Percentiles rank a stretch among this genome's conserved stretches.
Evolutionary conservation across 2,797 vertebrate species (phyloP).

Genomic region (Percopsis omiscomaycus): DNA sequence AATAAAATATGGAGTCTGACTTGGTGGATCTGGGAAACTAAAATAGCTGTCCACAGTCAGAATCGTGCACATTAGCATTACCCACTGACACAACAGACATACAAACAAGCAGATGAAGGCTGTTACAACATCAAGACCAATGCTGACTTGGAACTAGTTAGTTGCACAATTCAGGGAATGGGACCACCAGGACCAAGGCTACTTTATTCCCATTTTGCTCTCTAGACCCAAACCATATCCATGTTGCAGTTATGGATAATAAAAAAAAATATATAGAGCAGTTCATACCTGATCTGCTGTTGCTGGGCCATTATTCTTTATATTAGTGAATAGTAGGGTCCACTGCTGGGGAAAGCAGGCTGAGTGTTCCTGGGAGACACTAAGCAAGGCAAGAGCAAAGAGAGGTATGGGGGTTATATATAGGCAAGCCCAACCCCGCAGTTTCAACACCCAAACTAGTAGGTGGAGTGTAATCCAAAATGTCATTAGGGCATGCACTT

Average conservation of each 20-base stretch:
- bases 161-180: not conserved
- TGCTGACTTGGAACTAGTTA: not conserved
- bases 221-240: not conserved
- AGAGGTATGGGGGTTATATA: conserved; percentile 57
- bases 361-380: conserved; percentile 61
- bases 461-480: too few species aligned
- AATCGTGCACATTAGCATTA: conserved; percentile 5
- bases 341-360: conserved; percentile 55
- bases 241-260: not conserved
- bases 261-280: too few species aligned
- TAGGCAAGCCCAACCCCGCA: conserved; percentile 41
- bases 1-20: conserved; percentile 6
- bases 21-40: conserved; percentile 22
- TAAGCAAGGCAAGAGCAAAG: conserved; percentile 60
- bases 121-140: not conserved
- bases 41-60: conserved; percentile 45
- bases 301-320: conserved; percentile 67
- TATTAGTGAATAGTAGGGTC: conserved; percentile 24
- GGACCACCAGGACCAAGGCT: not conserved
- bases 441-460: conserved; percentile 4
- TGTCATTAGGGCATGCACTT: too few species aligned
- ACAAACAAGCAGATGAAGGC: not conserved
- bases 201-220: not conserved
- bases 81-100: not conserved
- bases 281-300: conserved; percentile 69